Percentiles rank a stretch among this genome's conserved stretches.
phyloP scores from a whole-genome alignment of 2,888 invertebrate species.

The Galeruca laticollis region DNA sequence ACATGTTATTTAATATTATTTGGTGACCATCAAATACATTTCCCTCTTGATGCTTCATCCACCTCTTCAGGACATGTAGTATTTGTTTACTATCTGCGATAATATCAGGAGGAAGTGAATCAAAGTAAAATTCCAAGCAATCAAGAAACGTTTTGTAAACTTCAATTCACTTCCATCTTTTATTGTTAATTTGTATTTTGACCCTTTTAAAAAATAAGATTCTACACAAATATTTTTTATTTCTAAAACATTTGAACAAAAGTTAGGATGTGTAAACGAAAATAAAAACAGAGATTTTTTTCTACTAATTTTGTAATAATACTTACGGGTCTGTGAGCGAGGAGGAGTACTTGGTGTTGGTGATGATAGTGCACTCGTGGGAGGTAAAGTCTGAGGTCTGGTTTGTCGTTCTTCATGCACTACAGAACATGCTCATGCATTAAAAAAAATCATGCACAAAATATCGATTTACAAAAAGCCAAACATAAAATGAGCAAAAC shows the following conservation, averaged over 20 bases:
- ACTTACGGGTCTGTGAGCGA: constrained; percentile 59
- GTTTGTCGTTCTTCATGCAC: constrained; percentile 62
- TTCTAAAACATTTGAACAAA: background rate
- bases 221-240: constrained; percentile 9
- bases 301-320: constrained; percentile 13
- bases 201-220: background rate
- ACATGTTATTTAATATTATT: too few relatives aligned
- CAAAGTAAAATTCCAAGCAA: too few relatives aligned
- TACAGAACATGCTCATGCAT: constrained; percentile 62
- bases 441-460: constrained; percentile 45
- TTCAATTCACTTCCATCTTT: too few relatives aligned
- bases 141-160: too few relatives aligned
- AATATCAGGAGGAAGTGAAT: too few relatives aligned
- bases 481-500: constrained; percentile 11
- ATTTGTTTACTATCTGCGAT: too few relatives aligned
- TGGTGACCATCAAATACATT: too few relatives aligned
- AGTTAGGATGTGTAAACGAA: background rate
- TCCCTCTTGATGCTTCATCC: too few relatives aligned
- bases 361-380: constrained; percentile 41
- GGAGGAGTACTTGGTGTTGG: constrained; percentile 46
- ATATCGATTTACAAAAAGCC: constrained; percentile 4
- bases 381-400: constrained; percentile 53
- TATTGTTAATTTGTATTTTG: too few relatives aligned
- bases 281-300: constrained; percentile 26
- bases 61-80: too few relatives aligned